Conservation (phyloP, 2,888 invertebrate genomes). For the Anoplius nigerrimus region DNA sequence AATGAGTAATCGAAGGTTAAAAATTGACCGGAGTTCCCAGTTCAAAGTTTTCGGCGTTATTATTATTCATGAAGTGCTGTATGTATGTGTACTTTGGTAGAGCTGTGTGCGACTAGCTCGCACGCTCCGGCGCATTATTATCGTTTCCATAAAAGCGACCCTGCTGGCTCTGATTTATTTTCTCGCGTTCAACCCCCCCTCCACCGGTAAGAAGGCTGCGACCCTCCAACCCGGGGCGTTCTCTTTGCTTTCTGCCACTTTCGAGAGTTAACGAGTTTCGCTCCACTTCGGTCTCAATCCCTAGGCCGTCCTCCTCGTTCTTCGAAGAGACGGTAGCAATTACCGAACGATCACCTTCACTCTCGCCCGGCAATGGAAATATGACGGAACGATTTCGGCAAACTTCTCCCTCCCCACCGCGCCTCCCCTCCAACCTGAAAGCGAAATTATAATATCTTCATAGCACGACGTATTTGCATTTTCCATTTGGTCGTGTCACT, state of each 20-base stretch:
- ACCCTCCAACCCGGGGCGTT: neutral
- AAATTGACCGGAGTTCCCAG: neutral
- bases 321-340: neutral
- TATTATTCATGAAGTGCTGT: conserved; percentile 26
- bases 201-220: neutral
- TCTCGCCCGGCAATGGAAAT: too few species aligned
- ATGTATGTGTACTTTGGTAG: too few species aligned
- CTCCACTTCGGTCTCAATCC: conserved; percentile 8
- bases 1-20: neutral
- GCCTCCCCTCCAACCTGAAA: too few species aligned
- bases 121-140: conserved; percentile 22
- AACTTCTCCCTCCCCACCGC: too few species aligned
- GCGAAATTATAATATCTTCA: too few species aligned
- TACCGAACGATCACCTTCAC: too few species aligned
- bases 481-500: too few species aligned
- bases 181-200: conserved; percentile 8
- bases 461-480: too few species aligned
- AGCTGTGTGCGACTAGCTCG: conserved; percentile 10
- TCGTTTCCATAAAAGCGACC: conserved; percentile 19
- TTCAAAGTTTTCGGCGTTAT: conserved; percentile 21
- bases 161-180: conserved; percentile 18
- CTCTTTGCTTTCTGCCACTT: conserved; percentile 4
- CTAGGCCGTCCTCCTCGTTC: neutral
- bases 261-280: conserved; percentile 12
- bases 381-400: too few species aligned